Evolutionary conservation across 2,888 invertebrate genomes (phyloP), one percentile per base, ranked within the genome.

Genomic region (Eristalinus sepulchralis): DNA sequence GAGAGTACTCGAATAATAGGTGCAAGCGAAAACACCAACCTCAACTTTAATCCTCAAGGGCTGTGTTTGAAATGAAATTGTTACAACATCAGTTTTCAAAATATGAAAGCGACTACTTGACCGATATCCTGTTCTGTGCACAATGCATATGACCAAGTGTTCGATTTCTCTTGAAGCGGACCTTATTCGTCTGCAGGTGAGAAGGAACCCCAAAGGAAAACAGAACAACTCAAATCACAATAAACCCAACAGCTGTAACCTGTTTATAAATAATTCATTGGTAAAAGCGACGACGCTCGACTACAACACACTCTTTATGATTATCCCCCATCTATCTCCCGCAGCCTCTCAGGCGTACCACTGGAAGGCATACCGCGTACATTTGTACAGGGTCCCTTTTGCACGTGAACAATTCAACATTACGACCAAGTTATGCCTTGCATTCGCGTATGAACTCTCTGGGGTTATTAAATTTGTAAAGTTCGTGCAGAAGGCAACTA

Each of bases 401-500:
- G 47, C 47, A 47, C 17, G 17, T 17, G 47, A 17, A 17, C 47
- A 47, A 17, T 47, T 47, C 47, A 1, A 47, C 47, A 17, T 47
- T 47, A 47, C 47, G 47, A 47, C 47, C 8, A 47, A 47, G 47
- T 47, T 47, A 47, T 17, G 17, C 47, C n/a, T 47, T 47, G 17
- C 47, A 47, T 47, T 17, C 47, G 17, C 47, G 17, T 47, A 47
- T 17, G 47, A 47, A 47, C 8, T 47, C 17, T 47, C 47, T 0
- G 47, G 17, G 47, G 47, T 47, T 47, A 47, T 47, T 47, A 47
- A 47, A 47, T 47, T 17, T 47, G 47, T 47, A 17, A 71, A 27
- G 34, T 72, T 66, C 66, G 47, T 60, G 47, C 47, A 3, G 27
- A 53, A 67, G 27, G 63, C 20, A 27, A 6, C 31, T 72, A 2